Percentiles rank a stretch among this genome's conserved stretches.
phyloP scores from a whole-genome alignment of 2,113 vertebrate genomes.

The Bambusicola thoracicus region DNA sequence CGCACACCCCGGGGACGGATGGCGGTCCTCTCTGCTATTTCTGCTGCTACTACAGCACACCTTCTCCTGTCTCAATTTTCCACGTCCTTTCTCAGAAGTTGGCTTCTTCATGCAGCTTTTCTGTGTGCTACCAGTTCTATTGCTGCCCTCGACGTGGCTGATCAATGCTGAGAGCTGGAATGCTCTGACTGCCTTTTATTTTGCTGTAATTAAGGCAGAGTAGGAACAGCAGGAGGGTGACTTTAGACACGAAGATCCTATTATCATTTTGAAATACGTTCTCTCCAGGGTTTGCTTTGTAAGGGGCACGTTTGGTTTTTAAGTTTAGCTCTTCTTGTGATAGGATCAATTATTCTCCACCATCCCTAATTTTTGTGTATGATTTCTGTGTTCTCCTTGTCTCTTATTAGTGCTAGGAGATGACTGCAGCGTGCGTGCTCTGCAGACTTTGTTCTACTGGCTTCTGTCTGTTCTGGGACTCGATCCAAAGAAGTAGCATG shows the following conservation, averaged over 20 bases:
- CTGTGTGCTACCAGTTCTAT: not conserved
- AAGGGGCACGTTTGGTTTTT: not conserved
- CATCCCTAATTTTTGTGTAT: not conserved
- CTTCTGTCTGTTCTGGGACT: not conserved
- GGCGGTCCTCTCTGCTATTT: not conserved
- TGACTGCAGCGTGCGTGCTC: not conserved
- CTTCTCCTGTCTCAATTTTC: not conserved
- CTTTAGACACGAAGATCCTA: not conserved
- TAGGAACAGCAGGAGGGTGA: conserved; percentile 3
- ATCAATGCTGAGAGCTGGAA: not conserved
- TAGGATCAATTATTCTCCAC: not conserved
- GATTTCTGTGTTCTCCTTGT: not conserved
- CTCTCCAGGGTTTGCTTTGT: conserved; percentile 2
- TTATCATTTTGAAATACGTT: conserved; percentile 3
- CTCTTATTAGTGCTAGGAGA: not conserved
- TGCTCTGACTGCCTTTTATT: not conserved
- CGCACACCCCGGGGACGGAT: accelerated
- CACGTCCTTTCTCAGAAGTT: not conserved
- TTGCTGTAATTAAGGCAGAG: conserved; percentile 33
- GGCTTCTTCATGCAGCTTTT: not conserved
- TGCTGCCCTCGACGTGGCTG: not conserved
- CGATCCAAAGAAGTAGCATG: not conserved
- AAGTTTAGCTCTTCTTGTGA: not conserved
- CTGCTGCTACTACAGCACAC: not conserved
- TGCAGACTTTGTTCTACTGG: not conserved